A percentile compares a stretch with the other conserved stretches of the same genome.
phyloP scores from a whole-genome alignment of 2,797 vertebrate genomes.

The Manis javanica region DNA sequence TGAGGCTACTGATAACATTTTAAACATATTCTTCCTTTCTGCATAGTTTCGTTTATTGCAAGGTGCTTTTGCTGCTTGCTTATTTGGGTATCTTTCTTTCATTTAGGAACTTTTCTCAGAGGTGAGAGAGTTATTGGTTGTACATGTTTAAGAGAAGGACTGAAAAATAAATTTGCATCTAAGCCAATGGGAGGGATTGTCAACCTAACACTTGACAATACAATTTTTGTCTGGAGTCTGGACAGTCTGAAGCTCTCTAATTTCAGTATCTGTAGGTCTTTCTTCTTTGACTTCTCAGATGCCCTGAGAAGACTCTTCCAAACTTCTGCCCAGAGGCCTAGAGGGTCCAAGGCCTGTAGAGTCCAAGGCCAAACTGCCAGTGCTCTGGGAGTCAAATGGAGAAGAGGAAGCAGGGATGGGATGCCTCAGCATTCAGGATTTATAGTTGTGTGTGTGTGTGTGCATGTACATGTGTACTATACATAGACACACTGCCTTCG shows the following conservation, averaged over 20 bases:
- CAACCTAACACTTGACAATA: not conserved
- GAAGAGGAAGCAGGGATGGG: not conserved
- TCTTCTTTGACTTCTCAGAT: not conserved
- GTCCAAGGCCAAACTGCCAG: not conserved
- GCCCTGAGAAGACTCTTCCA: not conserved
- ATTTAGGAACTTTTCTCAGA: not conserved
- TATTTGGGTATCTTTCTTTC: not conserved
- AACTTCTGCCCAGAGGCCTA: not conserved
- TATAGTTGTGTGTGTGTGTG: not conserved
- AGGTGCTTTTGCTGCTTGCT: not conserved
- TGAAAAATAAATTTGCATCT: not conserved
- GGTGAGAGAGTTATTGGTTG: not conserved
- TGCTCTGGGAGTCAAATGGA: not conserved
- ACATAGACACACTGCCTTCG: not conserved
- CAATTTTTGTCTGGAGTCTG: not conserved
- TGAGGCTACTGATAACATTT: not conserved
- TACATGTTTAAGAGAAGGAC: not conserved
- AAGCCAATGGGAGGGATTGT: not conserved
- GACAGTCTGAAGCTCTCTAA: not conserved
- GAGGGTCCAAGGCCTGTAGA: not conserved
- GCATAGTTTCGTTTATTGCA: not conserved
- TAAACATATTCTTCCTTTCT: not conserved
- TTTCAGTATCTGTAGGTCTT: not conserved
- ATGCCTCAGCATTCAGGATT: not conserved
- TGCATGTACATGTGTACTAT: not conserved